Conservation (phyloP, 2,113 vertebrate genomes). For the Nicator chloris region DNA sequence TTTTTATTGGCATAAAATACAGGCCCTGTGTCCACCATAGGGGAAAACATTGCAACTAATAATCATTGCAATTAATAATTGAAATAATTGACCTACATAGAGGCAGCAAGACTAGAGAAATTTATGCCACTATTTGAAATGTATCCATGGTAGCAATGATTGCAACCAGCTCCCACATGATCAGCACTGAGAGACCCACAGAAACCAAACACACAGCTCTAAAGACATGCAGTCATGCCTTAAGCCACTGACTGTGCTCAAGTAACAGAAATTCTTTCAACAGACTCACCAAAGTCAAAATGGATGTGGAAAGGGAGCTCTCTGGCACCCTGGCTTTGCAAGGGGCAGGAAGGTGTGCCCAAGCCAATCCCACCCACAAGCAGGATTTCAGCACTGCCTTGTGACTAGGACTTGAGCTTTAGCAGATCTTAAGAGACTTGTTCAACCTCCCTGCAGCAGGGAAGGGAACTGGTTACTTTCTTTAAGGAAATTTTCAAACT, state of each 20-base stretch:
- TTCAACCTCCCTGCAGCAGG: neutral
- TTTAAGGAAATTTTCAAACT: neutral
- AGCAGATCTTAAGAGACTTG: neutral
- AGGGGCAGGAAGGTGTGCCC: neutral
- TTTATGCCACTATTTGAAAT: neutral
- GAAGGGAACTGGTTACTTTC: neutral
- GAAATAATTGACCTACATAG: neutral
- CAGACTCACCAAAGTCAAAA: neutral
- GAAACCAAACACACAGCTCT: neutral
- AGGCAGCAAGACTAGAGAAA: neutral
- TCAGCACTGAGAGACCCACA: neutral
- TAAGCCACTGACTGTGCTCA: neutral
- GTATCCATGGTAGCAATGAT: neutral
- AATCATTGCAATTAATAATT: too few relatives aligned
- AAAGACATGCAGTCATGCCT: neutral
- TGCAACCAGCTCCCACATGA: neutral
- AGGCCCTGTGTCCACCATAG: neutral
- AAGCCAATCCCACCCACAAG: neutral
- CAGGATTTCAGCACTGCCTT: neutral
- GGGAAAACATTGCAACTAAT: constrained; percentile 18
- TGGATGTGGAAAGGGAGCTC: neutral
- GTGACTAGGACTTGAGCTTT: neutral
- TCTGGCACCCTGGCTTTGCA: accelerated
- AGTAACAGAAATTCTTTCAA: neutral
- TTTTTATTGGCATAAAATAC: constrained; percentile 42